Base-by-base conservation (phyloP, 2,888 invertebrate genomes). In the Lysandra bellargus region DNA sequence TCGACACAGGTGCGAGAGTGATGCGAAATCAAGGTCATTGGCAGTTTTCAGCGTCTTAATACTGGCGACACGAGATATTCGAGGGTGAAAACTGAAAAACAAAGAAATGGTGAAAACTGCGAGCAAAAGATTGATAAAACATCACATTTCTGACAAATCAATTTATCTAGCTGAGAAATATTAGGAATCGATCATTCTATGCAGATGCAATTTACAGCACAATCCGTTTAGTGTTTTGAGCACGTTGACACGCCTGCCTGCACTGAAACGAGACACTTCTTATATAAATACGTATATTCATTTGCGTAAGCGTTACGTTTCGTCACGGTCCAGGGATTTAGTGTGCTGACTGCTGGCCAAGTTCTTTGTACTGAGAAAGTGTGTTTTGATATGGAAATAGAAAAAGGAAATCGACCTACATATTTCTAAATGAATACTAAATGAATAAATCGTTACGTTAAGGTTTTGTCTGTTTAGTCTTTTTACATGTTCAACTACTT, bases 241-340 rank as follows among this genome's bases (percentile, higher is more conserved):
- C 30, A 30, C 61, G 64, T 69, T 33, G 69, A 33, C 17, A 53
- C 53, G 75, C 30, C 57, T 76, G 76, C 76, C 44, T 53, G 53
- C 49, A 14, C 30, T 75, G 75, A 49, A 76, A 76, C 76, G 33
- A 49, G 76, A 76, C 57, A 76, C 76, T 30, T 74, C n/a, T 57
- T 53, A 53, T 76, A 76, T 76, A 76, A 53, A 76, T 30, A n/a
- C 49, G 49, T 53, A 57, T 76, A 76, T 76, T 53, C 57, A 76
- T 76, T 76, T 76, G 57, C 76, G 57, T 76, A 76, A 76, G 76
- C 76, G 76, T 76, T 76, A 76, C 57, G 76, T 30, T 14, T 57
- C 53, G 76, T n/a, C 76, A 76, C 57, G 57, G 49, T 14, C 53
- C 4, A 37, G 4, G 76, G 33, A 33, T 9, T 76, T 76, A 53